phyloP scores from a whole-genome alignment of 2,888 invertebrate species.

The Volucella zonaria region DNA sequence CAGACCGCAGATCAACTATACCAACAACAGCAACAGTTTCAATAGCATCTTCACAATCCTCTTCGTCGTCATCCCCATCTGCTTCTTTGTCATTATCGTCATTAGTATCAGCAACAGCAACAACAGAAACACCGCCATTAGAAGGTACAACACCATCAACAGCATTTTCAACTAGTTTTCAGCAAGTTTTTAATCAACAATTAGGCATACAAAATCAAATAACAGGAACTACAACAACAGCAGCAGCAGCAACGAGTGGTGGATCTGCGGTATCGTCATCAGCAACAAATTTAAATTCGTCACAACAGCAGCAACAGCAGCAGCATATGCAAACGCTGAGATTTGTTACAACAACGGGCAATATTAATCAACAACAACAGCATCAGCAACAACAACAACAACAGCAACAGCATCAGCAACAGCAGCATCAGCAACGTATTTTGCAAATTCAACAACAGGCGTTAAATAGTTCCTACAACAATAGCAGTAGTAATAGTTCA shows the following conservation, averaged over 20 bases:
- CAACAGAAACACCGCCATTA: slow-evolving; percentile 62
- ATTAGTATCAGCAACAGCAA: slow-evolving; percentile 40
- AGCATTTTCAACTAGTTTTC: slow-evolving; percentile 75
- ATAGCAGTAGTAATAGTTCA: slow-evolving; percentile 61
- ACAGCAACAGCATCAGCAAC: slow-evolving; percentile 63
- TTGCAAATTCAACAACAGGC: slow-evolving; percentile 67
- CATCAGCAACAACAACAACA: slow-evolving; percentile 67
- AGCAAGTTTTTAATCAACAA: slow-evolving; percentile 77
- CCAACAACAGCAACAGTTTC: slow-evolving; percentile 74
- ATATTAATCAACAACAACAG: slow-evolving; percentile 50
- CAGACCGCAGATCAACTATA: slow-evolving; percentile 82
- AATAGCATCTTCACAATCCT: slow-evolving; percentile 67
- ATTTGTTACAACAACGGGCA: slow-evolving; percentile 54
- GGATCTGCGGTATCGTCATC: slow-evolving; percentile 77
- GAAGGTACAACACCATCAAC: slow-evolving; percentile 58
- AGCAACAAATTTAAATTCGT: slow-evolving; percentile 72
- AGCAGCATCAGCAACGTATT: slow-evolving; percentile 76
- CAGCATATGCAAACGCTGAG: slow-evolving; percentile 75
- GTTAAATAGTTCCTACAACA: slow-evolving; percentile 74
- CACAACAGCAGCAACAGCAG: slow-evolving; percentile 75
- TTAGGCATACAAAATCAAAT: slow-evolving; percentile 75
- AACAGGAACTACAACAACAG: slow-evolving; percentile 57
- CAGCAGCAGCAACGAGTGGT: slow-evolving; percentile 69
- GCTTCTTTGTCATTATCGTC: slow-evolving; percentile 56
- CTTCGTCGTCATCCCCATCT: slow-evolving; percentile 60